phyloP scores from a whole-genome alignment of 2,888 invertebrate genomes.

The Merodon equestris region DNA sequence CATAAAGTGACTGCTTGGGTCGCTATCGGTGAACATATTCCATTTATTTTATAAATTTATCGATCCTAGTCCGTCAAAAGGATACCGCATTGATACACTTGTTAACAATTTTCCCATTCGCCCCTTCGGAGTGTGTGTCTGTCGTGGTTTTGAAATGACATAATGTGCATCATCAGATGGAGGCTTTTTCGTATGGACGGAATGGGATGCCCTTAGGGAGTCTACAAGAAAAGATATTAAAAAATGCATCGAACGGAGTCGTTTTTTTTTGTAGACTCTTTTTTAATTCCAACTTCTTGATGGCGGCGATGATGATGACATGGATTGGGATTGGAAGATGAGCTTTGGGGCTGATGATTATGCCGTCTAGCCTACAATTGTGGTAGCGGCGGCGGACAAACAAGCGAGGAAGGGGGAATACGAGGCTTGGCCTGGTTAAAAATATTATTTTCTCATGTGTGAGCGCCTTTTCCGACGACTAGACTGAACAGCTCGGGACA shows the following conservation, averaged over 20 bases:
- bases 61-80: constrained; percentile 61
- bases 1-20: constrained; percentile 19
- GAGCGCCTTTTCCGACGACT: background rate
- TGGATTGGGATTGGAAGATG: constrained; percentile 34
- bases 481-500: background rate
- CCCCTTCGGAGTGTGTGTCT: constrained; percentile 9
- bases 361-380: constrained; percentile 60
- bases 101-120: constrained; percentile 50
- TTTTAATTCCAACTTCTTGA: constrained; percentile 11
- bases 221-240: constrained; percentile 60
- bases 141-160: constrained; percentile 50
- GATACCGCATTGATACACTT: constrained; percentile 66
- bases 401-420: constrained; percentile 2
- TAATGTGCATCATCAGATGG: constrained; percentile 67
- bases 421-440: constrained; percentile 50
- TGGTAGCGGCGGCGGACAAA: constrained; percentile 9
- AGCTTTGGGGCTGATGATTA: constrained; percentile 43
- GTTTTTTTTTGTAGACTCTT: constrained; percentile 8
- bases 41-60: constrained; percentile 64
- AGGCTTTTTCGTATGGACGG: constrained; percentile 34
- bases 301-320: constrained; percentile 51
- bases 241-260: constrained; percentile 53
- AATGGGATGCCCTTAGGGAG: constrained; percentile 62
- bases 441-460: constrained; percentile 36
- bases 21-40: constrained; percentile 28